A percentile compares a stretch with the other conserved stretches of the same genome.
phyloP scores from a whole-genome alignment of 1,140 invertebrate genomes.

The Archivesica marissinica region DNA sequence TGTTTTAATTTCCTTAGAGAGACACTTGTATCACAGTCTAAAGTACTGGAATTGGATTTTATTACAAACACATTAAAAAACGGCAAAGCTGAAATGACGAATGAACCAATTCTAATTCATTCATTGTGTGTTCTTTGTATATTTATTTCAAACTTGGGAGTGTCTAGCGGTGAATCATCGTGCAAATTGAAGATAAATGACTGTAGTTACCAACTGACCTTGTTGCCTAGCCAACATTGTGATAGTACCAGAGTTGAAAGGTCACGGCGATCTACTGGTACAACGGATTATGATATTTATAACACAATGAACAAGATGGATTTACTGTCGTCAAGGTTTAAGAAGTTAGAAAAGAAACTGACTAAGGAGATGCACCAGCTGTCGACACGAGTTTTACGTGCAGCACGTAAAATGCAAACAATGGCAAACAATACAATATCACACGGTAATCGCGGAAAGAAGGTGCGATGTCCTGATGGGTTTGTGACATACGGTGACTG shows the following conservation, averaged over 20 bases:
- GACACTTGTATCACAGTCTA: too few relatives aligned
- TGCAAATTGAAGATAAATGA: conserved; percentile 23
- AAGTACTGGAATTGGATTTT: too few relatives aligned
- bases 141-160: background rate
- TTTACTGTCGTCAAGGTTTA: background rate
- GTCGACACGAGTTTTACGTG: conserved; percentile 64
- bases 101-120: background rate
- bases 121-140: background rate
- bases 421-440: background rate
- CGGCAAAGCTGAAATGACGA: too few relatives aligned
- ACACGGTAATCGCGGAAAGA: conserved; percentile 15
- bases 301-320: background rate
- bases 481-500: conserved; percentile 68
- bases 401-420: conserved; percentile 68
- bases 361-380: conserved; percentile 66
- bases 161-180: background rate
- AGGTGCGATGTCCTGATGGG: conserved; percentile 67
- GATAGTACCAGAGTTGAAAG: background rate
- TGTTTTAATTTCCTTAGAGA: too few relatives aligned
- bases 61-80: too few relatives aligned
- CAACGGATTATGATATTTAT: background rate
- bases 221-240: conserved; percentile 34
- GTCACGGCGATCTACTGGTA: conserved; percentile 6
- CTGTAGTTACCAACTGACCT: background rate
- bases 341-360: conserved; percentile 61